Base-by-base conservation (phyloP, 2,113 vertebrate genomes). In the Felis chaus region DNA sequence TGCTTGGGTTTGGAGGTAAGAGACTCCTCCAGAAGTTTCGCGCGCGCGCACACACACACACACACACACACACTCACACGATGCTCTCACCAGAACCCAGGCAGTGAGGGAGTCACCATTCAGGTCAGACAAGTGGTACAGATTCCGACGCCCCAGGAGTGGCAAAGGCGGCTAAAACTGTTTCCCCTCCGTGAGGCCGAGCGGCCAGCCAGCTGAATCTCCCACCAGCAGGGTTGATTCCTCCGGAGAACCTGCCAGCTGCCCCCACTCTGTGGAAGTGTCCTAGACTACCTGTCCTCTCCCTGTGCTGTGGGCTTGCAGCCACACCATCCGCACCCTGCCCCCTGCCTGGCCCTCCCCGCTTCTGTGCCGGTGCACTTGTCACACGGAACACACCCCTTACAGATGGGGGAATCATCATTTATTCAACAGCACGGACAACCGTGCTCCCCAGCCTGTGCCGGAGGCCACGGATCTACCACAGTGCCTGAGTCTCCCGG, bases 21-120 rank as follows among this genome's bases (percentile, higher is more conserved):
- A 45, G 66, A 78, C 13, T 33, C 61, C 88, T 92, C 66, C 16
- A 12, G 93, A 96, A 95, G 76, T 94, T 61, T 83, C 55, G n/a
- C 18, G 1, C 7, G 21, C 21, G 2, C 2, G 7, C 19, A 1
- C 21, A 8, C 57, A 8, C 57, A 1, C 57, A 3, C 57, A 9
- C 19, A 8, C 57, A 9, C 57, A 57, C 57, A 61, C 57, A 23
- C 21, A 61, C 57, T 9, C 57, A 61, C 57, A 23, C 57, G 9
- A 21, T 39, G 7, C 31, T 79, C 36, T 78, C 14, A 63, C 29
- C 10, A 29, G 73, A 94, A 83, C 73, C 73, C 2, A 1, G 14
- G 39, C 18, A 13, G 9, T 8, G 45, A 13, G 9, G 6, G 45
- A 25, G 31, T 82, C n/a, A 2, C 31, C 27, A 12, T 33, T 53